phyloP scores from a whole-genome alignment of 2,888 invertebrate species.

The Argyresthia albistria region DNA sequence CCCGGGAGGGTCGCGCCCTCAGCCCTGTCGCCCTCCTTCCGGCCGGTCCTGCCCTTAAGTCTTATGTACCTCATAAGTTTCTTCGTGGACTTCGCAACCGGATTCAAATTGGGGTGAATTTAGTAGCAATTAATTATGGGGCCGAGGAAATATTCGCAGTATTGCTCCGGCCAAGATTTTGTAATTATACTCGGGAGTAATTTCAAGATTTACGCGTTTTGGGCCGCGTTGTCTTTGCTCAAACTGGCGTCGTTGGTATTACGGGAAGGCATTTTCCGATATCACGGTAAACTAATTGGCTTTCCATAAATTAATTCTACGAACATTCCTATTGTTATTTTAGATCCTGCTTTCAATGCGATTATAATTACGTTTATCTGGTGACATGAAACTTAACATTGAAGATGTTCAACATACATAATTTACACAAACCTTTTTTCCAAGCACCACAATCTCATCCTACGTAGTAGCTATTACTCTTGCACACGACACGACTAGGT shows the following conservation, averaged over 20 bases:
- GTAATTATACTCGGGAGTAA: conserved; percentile 34
- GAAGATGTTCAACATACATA: no score
- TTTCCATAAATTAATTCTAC: no score
- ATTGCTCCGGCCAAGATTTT: conserved; percentile 47
- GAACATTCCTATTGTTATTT: no score
- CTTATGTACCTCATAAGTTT: conserved; percentile 72
- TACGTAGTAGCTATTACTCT: no score
- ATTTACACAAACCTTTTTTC: no score
- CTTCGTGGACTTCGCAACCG: conserved; percentile 69
- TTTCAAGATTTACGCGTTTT: conserved; percentile 9
- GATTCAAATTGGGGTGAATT: conserved; percentile 72
- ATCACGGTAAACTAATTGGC: no score
- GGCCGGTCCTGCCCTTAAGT: conserved; percentile 70
- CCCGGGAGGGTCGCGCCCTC: conserved; percentile 62
- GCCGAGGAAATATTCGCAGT: conserved; percentile 57
- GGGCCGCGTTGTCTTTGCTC: conserved; percentile 1
- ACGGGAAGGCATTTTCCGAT: background rate
- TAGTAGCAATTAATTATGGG: conserved; percentile 72
- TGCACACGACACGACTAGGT: no score
- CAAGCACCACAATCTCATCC: no score
- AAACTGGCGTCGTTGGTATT: background rate
- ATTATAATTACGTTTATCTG: no score
- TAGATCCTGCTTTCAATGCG: no score
- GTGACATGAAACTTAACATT: no score
- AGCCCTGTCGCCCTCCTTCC: conserved; percentile 57